Evolutionary conservation across 2,888 invertebrate species (phyloP).

Genomic region (Serrognathus titanus): DNA sequence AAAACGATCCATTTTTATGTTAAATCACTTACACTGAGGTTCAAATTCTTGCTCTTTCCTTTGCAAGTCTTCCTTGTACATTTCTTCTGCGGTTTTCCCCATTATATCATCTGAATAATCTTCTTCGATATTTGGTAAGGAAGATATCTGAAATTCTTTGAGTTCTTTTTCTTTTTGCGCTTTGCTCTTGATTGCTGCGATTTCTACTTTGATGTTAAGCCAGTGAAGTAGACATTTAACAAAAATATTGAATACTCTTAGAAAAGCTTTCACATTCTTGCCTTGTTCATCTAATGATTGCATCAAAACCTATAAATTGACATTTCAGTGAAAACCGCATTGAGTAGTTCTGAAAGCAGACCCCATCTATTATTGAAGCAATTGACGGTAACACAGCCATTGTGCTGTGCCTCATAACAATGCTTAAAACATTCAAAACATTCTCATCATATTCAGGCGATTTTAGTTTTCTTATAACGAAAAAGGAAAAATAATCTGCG

Average conservation of each 20-base stretch:
- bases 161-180: slow-evolving; percentile 27
- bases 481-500: slow-evolving; percentile 71
- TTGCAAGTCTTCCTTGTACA: slow-evolving; percentile 53
- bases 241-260: slow-evolving; percentile 70
- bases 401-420: slow-evolving; percentile 69
- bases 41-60: slow-evolving; percentile 40
- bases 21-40: slow-evolving; percentile 5
- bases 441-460: slow-evolving; percentile 60
- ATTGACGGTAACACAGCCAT: slow-evolving; percentile 62
- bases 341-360: slow-evolving; percentile 42
- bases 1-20: neutral
- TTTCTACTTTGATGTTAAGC: slow-evolving; percentile 43
- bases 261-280: slow-evolving; percentile 58
- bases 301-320: slow-evolving; percentile 52
- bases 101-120: slow-evolving; percentile 46
- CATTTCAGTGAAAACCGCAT: slow-evolving; percentile 2
- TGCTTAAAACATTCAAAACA: slow-evolving; percentile 67
- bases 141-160: slow-evolving; percentile 35
- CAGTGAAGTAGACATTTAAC: slow-evolving; percentile 60
- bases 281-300: slow-evolving; percentile 60
- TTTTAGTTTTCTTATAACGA: slow-evolving; percentile 63
- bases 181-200: slow-evolving; percentile 36
- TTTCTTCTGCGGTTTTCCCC: slow-evolving; percentile 52
- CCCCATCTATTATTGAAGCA: slow-evolving; percentile 66
- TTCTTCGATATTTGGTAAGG: slow-evolving; percentile 33